phyloP scores from a whole-genome alignment of 2,888 invertebrate genomes.

The Torymus tubicola region DNA sequence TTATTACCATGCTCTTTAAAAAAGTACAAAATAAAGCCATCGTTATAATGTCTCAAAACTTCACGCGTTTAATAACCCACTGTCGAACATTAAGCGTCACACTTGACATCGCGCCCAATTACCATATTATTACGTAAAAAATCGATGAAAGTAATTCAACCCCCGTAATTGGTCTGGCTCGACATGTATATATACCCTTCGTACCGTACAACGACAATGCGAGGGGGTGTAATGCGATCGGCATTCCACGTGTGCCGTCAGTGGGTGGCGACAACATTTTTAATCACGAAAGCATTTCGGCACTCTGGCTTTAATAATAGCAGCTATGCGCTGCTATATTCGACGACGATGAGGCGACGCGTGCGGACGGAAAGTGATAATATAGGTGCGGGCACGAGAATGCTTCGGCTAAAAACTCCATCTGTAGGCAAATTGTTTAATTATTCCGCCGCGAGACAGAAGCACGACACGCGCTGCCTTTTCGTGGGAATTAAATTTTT shows the following conservation, averaged over 20 bases:
- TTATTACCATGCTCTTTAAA: too few relatives aligned
- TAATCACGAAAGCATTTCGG: constrained; percentile 74
- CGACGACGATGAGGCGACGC: constrained; percentile 64
- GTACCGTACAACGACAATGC: too few relatives aligned
- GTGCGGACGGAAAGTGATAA: constrained; percentile 62
- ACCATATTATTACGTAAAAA: constrained; percentile 36
- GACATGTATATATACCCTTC: too few relatives aligned
- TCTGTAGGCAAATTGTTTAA: constrained; percentile 76
- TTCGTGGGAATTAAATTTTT: constrained; percentile 49
- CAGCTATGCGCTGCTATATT: constrained; percentile 65
- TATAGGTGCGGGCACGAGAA: constrained; percentile 64
- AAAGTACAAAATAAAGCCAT: too few relatives aligned
- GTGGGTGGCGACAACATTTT: constrained; percentile 73
- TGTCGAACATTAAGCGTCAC: too few relatives aligned
- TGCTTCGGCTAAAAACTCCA: constrained; percentile 74
- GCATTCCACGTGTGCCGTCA: constrained; percentile 67
- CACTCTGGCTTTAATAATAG: constrained; percentile 71
- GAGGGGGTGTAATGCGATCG: not conserved
- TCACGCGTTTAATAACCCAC: too few relatives aligned
- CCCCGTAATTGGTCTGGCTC: too few relatives aligned
- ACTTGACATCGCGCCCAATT: too few relatives aligned
- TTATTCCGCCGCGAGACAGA: constrained; percentile 66
- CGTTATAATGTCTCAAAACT: too few relatives aligned
- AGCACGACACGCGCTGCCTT: too few relatives aligned
- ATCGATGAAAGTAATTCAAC: constrained; percentile 30